Base-by-base conservation (phyloP, 2,888 invertebrate species). In the Acrocera orbiculus region DNA sequence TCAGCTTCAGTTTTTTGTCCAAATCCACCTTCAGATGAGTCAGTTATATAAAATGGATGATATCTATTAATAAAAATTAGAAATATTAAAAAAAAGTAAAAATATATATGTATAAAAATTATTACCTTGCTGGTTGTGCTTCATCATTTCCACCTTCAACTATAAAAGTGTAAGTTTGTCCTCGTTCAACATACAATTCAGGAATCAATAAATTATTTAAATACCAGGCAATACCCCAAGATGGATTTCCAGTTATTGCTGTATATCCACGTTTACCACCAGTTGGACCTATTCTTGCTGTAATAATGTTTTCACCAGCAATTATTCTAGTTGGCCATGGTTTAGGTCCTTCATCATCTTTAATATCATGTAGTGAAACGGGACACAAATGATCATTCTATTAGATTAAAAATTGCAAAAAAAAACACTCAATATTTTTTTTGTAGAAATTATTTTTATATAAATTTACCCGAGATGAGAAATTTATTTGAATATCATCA, bases 161-260 rank as follows among this genome's bases (percentile, higher is more conserved):
- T 16, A 71, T 56, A 56, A 90, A 90, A 20, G 76, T 79, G 61
- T 90, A 89, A 0, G 77, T 83, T 51, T 76, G 71, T 3, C 87
- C 89, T 28, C 89, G 66, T 53, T 86, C 83, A 39, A 92, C 79
- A 32, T 78, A 80, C 19, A 92, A 63, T 61, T 90, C 89, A 0
- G 92, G 92, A 42, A 89, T 85, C 14, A 92, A 68, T 42, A 76
- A 65, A 49, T 87, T 87, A 60, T 92, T 89, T 51, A 92, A 74
- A 63, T 86, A 92, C 86, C 86, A 90, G 13, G 85, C 81, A 41
- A 89, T 82, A 36, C 87, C 87, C 83, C 86, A 86, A 0, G 82
- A 79, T 5, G 81, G 76, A 45, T 70, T 49, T 64, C 82, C 80
- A 10, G 87, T 87, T 34, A 83, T 70, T 2, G 78, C 69, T 1